Conservation (phyloP, 1,140 invertebrate species). For the Zaprionus camerounensis region DNA sequence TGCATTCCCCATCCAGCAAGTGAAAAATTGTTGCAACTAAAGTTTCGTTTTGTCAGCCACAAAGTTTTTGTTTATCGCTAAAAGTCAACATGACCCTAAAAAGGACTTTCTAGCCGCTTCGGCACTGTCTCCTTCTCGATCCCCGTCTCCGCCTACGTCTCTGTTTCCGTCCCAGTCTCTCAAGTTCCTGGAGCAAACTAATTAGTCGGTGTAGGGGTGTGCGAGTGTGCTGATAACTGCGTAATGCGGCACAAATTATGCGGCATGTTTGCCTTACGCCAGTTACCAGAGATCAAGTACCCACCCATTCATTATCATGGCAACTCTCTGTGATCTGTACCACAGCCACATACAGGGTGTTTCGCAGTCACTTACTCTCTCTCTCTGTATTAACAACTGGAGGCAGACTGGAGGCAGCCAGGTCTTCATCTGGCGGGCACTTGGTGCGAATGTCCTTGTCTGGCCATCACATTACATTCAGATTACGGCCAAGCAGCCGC, state of each 20-base stretch:
- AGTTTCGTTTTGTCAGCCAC: conserved; percentile 58
- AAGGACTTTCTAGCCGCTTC: conserved; percentile 23
- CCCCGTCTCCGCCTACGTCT: neutral
- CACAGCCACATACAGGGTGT: neutral
- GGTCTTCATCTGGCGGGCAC: conserved; percentile 25
- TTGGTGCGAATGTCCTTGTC: conserved; percentile 57
- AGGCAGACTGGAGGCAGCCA: neutral
- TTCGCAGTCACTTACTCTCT: neutral
- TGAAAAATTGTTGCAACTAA: conserved; percentile 41
- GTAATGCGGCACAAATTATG: conserved; percentile 36
- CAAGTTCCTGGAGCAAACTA: conserved; percentile 42
- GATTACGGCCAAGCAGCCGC: conserved; percentile 58
- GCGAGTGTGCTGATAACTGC: conserved; percentile 53
- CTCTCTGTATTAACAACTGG: neutral
- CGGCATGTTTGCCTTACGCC: conserved; percentile 13
- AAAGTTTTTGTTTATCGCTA: conserved; percentile 73
- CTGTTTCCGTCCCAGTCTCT: neutral
- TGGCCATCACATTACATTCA: conserved; percentile 70
- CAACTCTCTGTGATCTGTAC: neutral
- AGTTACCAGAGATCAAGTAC: conserved; percentile 9
- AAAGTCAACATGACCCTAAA: conserved; percentile 61
- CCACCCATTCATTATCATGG: neutral
- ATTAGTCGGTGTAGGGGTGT: conserved; percentile 44
- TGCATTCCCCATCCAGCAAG: neutral
- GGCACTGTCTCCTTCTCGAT: neutral